phyloP scores from a whole-genome alignment of 2,113 vertebrate species.

The Hirundichthys speculiger region DNA sequence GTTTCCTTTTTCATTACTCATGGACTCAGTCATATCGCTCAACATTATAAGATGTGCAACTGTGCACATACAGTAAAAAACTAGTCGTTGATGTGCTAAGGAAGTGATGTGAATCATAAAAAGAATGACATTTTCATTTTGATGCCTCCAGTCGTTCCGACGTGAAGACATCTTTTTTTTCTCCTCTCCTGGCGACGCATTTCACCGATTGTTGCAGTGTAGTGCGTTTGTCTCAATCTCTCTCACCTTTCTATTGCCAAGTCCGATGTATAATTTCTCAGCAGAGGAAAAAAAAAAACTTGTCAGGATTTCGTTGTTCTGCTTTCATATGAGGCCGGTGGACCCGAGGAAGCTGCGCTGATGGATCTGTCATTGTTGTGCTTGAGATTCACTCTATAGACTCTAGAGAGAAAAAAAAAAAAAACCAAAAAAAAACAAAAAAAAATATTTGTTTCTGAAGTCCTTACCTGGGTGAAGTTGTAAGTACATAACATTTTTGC shows the following conservation, averaged over 20 bases:
- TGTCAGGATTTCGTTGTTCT: slow-evolving; percentile 46
- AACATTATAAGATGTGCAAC: slow-evolving; percentile 40
- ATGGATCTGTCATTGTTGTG: slow-evolving; percentile 40
- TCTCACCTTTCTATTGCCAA: slow-evolving; percentile 68
- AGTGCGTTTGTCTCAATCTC: slow-evolving; percentile 65
- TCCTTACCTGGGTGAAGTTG: slow-evolving; percentile 43
- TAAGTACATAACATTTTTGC: slow-evolving; percentile 69
- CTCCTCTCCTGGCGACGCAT: slow-evolving; percentile 78
- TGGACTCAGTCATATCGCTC: slow-evolving; percentile 41
- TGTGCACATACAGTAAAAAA: slow-evolving; percentile 49
- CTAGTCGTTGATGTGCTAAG: slow-evolving; percentile 51
- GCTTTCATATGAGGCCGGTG: slow-evolving; percentile 41
- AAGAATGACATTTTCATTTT: slow-evolving; percentile 76
- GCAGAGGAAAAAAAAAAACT: too few relatives aligned
- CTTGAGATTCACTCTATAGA: slow-evolving; percentile 43
- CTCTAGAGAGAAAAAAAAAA: slow-evolving; percentile 18
- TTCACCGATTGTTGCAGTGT: slow-evolving; percentile 78
- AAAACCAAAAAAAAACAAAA: too few relatives aligned
- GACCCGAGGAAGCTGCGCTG: slow-evolving; percentile 16
- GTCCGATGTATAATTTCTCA: slow-evolving; percentile 64
- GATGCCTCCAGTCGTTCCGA: slow-evolving; percentile 85
- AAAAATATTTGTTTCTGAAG: slow-evolving; percentile 37
- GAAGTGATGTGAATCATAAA: slow-evolving; percentile 59
- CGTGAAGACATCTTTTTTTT: slow-evolving; percentile 78
- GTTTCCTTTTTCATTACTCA: slow-evolving; percentile 39